Base-by-base conservation (phyloP, 1,140 invertebrate species). In the Dufourea novaeangliae region DNA sequence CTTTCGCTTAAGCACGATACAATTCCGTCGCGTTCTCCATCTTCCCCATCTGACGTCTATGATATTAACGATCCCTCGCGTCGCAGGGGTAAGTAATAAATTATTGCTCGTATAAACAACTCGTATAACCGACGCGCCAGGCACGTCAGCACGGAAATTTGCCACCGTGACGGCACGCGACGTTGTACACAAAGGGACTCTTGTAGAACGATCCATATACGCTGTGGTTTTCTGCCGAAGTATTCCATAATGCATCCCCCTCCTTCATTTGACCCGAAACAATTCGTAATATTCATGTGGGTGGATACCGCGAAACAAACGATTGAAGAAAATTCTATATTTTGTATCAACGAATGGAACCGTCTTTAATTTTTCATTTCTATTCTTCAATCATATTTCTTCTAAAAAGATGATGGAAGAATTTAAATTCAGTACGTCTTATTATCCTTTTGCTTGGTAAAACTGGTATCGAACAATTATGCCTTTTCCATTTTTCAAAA, bases 61-160 rank as follows among this genome's bases (percentile, higher is more conserved):
- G 56, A 71, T 77, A 77, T 77, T 77, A 77, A 77, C 75, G 75
- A 77, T 74, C 46, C 32, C 25, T 17, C 25, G 54, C 27, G 59
- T 73, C 66, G 71, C n/a, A 41, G 57, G 54, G 41, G 59, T 69
- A 46, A 73, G 62, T 68, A 79, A 83, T 86, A 78, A 83, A 82
- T 86, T 86, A 86, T 77, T 74, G 74, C 44, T 78, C 68, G 46
- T 85, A 84, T 82, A 79, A 84, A 82, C 68, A 82, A 81, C 66
- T 71, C 79, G 54, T 54, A 70, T 82, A 82, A 84, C 37, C 52
- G 46, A 79, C 34, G 80, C 63, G 46, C 12, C 63, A 68, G 39
- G 57, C 59, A 80, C 71, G 75, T 84, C 63, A 20, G 57, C 34
- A 37, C 32, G 50, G 69, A 32, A 82, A 79, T 83, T 70, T 79